Conservation (phyloP, 2,797 vertebrate species). For the Tauraco hartlaubi region DNA sequence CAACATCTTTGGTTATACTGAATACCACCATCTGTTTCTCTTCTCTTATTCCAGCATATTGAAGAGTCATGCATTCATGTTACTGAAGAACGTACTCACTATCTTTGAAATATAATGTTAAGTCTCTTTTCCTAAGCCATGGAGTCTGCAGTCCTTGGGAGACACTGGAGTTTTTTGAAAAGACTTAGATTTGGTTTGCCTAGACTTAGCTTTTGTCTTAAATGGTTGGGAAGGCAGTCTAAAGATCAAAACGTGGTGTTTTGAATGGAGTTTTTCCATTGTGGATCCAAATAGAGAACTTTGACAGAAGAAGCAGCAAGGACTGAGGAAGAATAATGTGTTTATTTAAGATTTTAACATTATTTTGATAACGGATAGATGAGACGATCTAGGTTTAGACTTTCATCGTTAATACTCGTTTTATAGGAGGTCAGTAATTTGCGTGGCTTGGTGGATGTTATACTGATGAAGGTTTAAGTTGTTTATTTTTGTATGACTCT, state of each 20-base stretch:
- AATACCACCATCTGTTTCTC: not conserved
- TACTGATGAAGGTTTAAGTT: not conserved
- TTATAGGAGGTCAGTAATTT: not conserved
- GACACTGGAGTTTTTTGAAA: not conserved
- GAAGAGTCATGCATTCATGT: not conserved
- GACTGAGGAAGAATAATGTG: not conserved
- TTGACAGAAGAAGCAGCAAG: not conserved
- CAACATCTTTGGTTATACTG: not conserved
- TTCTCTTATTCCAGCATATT: not conserved
- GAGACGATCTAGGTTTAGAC: not conserved
- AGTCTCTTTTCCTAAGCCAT: not conserved
- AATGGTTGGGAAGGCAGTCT: not conserved
- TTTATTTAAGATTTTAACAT: not conserved
- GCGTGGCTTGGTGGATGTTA: not conserved
- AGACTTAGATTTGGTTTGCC: not conserved
- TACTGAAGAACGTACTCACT: not conserved
- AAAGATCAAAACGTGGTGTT: not conserved
- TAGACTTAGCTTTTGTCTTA: not conserved
- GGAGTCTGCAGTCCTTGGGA: not conserved
- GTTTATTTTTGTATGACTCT: not conserved
- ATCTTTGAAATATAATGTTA: not conserved
- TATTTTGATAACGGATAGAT: not conserved
- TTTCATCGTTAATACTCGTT: not conserved
- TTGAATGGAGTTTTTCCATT: not conserved
- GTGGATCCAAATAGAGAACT: not conserved